phyloP scores from a whole-genome alignment of 2,888 invertebrate species.

The Dermolepida albohirtum region DNA sequence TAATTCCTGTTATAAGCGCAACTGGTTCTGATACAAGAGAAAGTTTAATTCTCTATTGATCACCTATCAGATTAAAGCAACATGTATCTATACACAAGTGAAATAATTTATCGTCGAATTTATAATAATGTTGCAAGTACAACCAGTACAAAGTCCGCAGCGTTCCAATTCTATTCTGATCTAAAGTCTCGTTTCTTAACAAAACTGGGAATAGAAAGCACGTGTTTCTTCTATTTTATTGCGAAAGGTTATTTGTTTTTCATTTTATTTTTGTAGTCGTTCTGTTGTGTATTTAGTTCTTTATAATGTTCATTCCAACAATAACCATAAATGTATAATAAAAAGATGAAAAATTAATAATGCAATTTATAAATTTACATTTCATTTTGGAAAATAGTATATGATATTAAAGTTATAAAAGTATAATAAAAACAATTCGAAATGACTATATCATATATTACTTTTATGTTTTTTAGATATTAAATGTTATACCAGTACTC shows the following conservation, averaged over 20 bases:
- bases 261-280: neutral
- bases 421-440: too few relatives aligned
- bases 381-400: too few relatives aligned
- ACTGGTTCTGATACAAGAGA: constrained; percentile 19
- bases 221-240: constrained; percentile 3
- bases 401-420: too few relatives aligned
- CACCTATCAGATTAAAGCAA: constrained; percentile 36
- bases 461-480: too few relatives aligned
- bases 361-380: too few relatives aligned
- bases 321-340: too few relatives aligned
- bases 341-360: too few relatives aligned
- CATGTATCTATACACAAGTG: constrained; percentile 29
- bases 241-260: neutral
- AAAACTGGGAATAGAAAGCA: constrained; percentile 13
- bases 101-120: constrained; percentile 42
- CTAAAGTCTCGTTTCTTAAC: constrained; percentile 34
- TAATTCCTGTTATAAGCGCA: neutral
- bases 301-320: neutral
- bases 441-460: too few relatives aligned
- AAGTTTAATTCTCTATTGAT: constrained; percentile 37
- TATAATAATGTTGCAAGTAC: constrained; percentile 46
- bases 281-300: neutral
- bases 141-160: constrained; percentile 47
- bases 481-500: too few relatives aligned
- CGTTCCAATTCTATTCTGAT: constrained; percentile 42